Base-by-base conservation (phyloP, 2,797 vertebrate genomes). In the Iguana delicatissima region DNA sequence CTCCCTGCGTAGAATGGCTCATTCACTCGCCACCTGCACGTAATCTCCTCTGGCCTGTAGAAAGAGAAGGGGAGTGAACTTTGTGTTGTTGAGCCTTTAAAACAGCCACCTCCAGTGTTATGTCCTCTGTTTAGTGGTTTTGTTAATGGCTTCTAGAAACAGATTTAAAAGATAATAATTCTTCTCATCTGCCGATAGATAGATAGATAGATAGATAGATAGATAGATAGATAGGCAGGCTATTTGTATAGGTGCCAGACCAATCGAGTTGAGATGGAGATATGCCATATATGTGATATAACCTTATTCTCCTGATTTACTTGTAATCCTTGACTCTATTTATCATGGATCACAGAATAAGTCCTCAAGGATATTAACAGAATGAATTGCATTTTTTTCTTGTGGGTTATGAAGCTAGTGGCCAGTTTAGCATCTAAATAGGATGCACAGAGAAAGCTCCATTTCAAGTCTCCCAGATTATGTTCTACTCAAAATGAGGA, bases 261-360 rank as follows among this genome's bases (percentile, higher is more conserved):
- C 42, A 42, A 42, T 42, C 42, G 42, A 42, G 42, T 42, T 42
- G 42, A 42, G 42, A 42, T 42, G 42, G 42, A 42, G 42, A 42
- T 42, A 42, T 42, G 77, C 91, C 93, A 52, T 80, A n/a, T 74
- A 50, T 26, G 62, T 8, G 91, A 91, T 92, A 81, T 85, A 92
- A 86, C 79, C 85, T 93, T 93, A 55, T 89, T 55, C 52, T 8
- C 46, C 5, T 29, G 89, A 64, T 73, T 92, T 93, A 42, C 42
- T 55, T 55, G 50, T 89, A 91, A 83, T 87, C 91, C 46, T 93
- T 90, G 96, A 93, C 90, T 29, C 6, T 52, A 80, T 85, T 77
- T 55, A 22, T 73, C 42, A 42, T 42, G 42, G 42, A 42, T 42
- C 42, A 42, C 42, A 42, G 42, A 42, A 42, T 42, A 42, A 42